Base-by-base conservation (phyloP, 2,797 vertebrate species). In the Saxicola maurus region DNA sequence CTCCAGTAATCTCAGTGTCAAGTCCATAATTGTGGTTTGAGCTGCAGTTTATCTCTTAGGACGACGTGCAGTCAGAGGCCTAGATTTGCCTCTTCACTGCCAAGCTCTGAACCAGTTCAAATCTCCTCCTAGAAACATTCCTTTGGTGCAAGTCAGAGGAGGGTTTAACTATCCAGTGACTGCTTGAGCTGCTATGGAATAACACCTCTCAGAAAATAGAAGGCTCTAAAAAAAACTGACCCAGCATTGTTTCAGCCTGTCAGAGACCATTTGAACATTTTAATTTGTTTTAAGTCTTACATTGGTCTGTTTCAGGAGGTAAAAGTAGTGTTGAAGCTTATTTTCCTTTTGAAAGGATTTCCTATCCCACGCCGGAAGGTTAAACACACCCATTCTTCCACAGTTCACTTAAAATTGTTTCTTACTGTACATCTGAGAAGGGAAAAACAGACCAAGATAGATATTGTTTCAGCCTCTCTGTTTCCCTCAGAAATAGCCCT, bases 321-420 rank as follows among this genome's bases (percentile, higher is more conserved):
- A 78, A 84, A 93, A 86, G 61, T 52, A 67, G 14, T 16, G 2
- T 67, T 71, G 43, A 67, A 91, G 57, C 51, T 93, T 92, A 74
- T 92, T 94, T 96, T 94, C 71, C 73, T 90, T 93, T 81, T 77
- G 45, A 87, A 96, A 93, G 74, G 69, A 94, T 92, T 92, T 95
- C 86, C 89, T 92, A 69, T 59, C 66, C 77, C 27, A 61, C 0
- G 3, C 68, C 4, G 2, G 84, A 94, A 92, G 64, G 45, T 89
- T 92, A 76, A 82, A 82, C 69, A 74, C 84, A 85, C 77, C 87
- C 82, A 48, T 94, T 96, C 94, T 89, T 82, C 49, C 60, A 92
- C 48, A 31, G 21, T 68, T 87, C 46, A 15, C 65, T 81, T 82
- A 33, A 83, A 91, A 66, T 75, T 82, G 37, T 90, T 95, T 79